Evolutionary conservation across 2,888 invertebrate species (phyloP).

Genomic region (Calliopum simillimum): DNA sequence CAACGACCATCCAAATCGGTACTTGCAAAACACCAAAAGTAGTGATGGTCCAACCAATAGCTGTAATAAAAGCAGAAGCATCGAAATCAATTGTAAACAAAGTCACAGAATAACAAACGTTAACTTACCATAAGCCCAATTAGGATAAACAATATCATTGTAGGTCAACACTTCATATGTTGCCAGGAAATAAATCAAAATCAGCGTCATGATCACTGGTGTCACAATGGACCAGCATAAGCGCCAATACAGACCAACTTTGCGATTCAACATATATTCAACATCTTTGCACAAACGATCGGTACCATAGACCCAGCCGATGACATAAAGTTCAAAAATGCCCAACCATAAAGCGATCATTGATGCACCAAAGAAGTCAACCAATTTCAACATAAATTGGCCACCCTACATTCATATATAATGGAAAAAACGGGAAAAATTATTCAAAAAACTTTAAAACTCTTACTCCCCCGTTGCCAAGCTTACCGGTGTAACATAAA

Average conservation of each 20-base stretch:
- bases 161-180: slow-evolving; percentile 74
- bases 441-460: neutral
- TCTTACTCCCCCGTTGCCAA: neutral
- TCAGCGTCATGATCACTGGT: slow-evolving; percentile 76
- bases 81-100: slow-evolving; percentile 7
- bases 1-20: slow-evolving; percentile 65
- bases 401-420: slow-evolving; percentile 79
- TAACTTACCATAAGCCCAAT: slow-evolving; percentile 72
- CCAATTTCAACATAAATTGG: slow-evolving; percentile 77
- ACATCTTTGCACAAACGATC: slow-evolving; percentile 78
- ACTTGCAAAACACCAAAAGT: slow-evolving; percentile 70
- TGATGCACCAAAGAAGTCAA: slow-evolving; percentile 81
- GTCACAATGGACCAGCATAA: slow-evolving; percentile 82
- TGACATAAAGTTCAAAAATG: slow-evolving; percentile 75
- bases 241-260: slow-evolving; percentile 81
- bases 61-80: slow-evolving; percentile 43
- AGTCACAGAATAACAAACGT: neutral
- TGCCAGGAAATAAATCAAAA: slow-evolving; percentile 78
- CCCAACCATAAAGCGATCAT: slow-evolving; percentile 78
- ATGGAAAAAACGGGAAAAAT: neutral
- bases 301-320: slow-evolving; percentile 81
- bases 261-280: slow-evolving; percentile 82
- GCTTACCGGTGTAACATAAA: slow-evolving; percentile 76
- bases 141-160: slow-evolving; percentile 72
- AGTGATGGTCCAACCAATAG: slow-evolving; percentile 69